phyloP scores from a whole-genome alignment of 2,888 invertebrate species.

The Schizotus pectinicornis region DNA sequence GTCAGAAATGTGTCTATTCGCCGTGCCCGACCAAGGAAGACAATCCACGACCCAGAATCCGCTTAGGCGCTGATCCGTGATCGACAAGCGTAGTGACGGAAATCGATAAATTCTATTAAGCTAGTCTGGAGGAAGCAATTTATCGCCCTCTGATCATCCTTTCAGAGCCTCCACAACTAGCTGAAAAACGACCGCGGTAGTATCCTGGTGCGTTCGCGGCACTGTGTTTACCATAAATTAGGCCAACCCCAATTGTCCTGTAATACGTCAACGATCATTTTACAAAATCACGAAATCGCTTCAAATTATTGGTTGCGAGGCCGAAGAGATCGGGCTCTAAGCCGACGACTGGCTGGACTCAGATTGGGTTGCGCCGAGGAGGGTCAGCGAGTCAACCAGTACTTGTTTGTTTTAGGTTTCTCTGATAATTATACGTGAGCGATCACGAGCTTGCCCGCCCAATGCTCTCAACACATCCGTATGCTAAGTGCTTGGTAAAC shows the following conservation, averaged over 20 bases:
- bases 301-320: constrained; percentile 47
- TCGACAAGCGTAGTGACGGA: too few relatives aligned
- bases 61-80: too few relatives aligned
- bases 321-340: constrained; percentile 31
- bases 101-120: not conserved
- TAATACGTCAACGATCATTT: constrained; percentile 45
- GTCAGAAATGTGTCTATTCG: constrained; percentile 41
- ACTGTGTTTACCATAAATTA: constrained; percentile 46
- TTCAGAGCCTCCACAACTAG: too few relatives aligned
- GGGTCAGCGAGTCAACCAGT: constrained; percentile 56
- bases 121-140: not conserved
- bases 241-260: constrained; percentile 44
- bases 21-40: constrained; percentile 33
- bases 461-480: constrained; percentile 54
- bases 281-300: constrained; percentile 50
- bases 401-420: constrained; percentile 59
- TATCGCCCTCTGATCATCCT: not conserved
- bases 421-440: constrained; percentile 58
- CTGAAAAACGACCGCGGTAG: too few relatives aligned
- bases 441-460: constrained; percentile 57
- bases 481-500: constrained; percentile 47
- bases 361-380: constrained; percentile 44
- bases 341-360: constrained; percentile 39
- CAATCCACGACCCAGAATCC: constrained; percentile 40
- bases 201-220: constrained; percentile 5